Evolutionary conservation across 1,140 invertebrate species (phyloP).

Genomic region (Mya arenaria): DNA sequence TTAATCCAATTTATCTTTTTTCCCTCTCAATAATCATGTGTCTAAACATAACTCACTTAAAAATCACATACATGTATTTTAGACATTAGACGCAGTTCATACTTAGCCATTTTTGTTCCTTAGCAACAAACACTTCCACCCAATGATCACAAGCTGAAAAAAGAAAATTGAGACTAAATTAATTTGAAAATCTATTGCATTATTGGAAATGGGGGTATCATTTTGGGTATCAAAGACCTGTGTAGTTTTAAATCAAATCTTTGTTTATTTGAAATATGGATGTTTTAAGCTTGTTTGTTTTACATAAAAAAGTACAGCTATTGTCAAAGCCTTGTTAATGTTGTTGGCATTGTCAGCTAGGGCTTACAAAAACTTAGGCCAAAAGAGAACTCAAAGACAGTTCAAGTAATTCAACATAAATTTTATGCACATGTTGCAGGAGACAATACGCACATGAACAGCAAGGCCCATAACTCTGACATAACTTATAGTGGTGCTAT

Average conservation of each 20-base stretch:
- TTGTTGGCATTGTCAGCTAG: too few species aligned
- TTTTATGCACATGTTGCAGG: too few species aligned
- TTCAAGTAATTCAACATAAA: too few species aligned
- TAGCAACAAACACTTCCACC: conserved; percentile 89
- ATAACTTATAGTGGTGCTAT: too few species aligned
- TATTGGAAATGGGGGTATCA: too few species aligned
- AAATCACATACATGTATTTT: background rate
- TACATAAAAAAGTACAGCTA: background rate
- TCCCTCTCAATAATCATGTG: background rate
- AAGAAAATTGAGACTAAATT: background rate
- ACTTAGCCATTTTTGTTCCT: conserved; percentile 77
- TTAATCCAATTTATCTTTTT: background rate
- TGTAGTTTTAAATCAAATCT: background rate
- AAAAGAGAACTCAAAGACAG: too few species aligned
- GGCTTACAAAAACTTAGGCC: too few species aligned
- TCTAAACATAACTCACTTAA: background rate
- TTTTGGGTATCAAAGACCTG: too few species aligned
- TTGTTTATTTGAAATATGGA: background rate
- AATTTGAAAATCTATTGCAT: too few species aligned
- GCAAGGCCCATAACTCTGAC: too few species aligned
- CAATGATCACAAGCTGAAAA: conserved; percentile 86
- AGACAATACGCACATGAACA: background rate
- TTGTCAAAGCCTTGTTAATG: too few species aligned
- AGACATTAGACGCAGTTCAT: conserved; percentile 59
- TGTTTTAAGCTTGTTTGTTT: background rate